These are phyloP conservation scores for Scaptomyza montana DNA, from an alignment of 1,140 invertebrate genomes.

Conservation along the genomic window DNA sequence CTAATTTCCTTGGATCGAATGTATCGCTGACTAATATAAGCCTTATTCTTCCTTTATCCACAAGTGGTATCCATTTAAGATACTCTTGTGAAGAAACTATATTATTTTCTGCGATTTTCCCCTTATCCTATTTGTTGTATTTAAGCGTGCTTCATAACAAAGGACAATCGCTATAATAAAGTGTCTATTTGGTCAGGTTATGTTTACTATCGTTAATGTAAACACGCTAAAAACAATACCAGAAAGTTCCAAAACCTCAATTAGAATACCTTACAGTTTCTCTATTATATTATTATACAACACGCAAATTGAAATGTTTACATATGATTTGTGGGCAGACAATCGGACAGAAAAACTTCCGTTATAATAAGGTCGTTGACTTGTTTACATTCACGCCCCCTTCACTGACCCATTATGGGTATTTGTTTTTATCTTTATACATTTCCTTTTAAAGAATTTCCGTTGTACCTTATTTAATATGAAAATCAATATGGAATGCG, in stretches of 20 bases:
- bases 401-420: not conserved
- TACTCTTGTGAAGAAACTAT: no score
- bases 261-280: not conserved
- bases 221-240: conserved; percentile 22
- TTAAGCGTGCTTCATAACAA: not conserved
- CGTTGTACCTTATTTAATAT: not conserved
- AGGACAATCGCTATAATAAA: conserved; percentile 24
- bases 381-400: not conserved
- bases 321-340: not conserved
- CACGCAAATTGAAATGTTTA: conserved; percentile 44
- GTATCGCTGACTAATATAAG: no score
- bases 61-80: no score
- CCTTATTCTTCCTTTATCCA: no score
- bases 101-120: no score
- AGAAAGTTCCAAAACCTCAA: no score
- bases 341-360: conserved; percentile 38
- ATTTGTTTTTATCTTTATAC: not conserved
- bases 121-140: no score
- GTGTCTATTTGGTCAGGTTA: conserved; percentile 1
- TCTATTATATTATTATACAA: not conserved
- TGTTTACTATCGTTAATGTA: conserved; percentile 29
- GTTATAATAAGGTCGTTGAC: conserved; percentile 57
- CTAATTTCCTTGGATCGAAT: no score
- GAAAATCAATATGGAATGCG: conserved; percentile 31
- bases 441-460: conserved; percentile 13